These are phyloP conservation scores for Macrobrachium rosenbergii DNA, from an alignment of 1,140 invertebrate genomes.

Conservation along the genomic window DNA sequence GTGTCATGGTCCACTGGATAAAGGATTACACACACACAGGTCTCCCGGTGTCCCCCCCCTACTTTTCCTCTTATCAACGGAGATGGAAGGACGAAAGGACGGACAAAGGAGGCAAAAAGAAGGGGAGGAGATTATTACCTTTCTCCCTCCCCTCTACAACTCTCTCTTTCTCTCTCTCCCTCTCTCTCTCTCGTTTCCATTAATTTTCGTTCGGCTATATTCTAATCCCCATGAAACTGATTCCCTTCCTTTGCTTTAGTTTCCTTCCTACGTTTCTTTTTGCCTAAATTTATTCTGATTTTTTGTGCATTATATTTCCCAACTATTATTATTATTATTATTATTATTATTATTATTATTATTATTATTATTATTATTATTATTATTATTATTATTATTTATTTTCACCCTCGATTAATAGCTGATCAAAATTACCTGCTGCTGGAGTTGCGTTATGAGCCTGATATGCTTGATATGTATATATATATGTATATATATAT, in stretches of 20 bases:
- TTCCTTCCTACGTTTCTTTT: no score
- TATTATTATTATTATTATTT: no score
- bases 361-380: no score
- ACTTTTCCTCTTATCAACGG: not conserved
- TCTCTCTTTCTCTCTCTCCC: slow-evolving; percentile 23
- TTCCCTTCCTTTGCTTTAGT: not conserved
- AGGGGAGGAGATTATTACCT: not conserved
- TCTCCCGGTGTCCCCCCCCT: not conserved
- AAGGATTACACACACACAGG: not conserved
- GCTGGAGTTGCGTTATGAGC: no score
- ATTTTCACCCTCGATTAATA: no score
- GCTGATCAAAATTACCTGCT: no score
- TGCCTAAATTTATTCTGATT: no score
- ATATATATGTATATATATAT: slow-evolving; percentile 1
- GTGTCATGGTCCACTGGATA: not conserved
- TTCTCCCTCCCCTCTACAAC: not conserved
- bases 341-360: no score
- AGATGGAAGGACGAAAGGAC: no score
- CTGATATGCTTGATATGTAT: not conserved
- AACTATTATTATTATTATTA: no score
- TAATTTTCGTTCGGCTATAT: not conserved
- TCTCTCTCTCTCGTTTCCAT: slow-evolving; percentile 13
- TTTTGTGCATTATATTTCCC: no score
- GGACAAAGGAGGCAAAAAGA: no score
- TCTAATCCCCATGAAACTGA: not conserved